A percentile compares a stretch with the other conserved stretches of the same genome.
These are phyloP conservation scores for Chelonus formosanus DNA, from an alignment of 2,888 invertebrate genomes.

Conservation along the genomic window DNA sequence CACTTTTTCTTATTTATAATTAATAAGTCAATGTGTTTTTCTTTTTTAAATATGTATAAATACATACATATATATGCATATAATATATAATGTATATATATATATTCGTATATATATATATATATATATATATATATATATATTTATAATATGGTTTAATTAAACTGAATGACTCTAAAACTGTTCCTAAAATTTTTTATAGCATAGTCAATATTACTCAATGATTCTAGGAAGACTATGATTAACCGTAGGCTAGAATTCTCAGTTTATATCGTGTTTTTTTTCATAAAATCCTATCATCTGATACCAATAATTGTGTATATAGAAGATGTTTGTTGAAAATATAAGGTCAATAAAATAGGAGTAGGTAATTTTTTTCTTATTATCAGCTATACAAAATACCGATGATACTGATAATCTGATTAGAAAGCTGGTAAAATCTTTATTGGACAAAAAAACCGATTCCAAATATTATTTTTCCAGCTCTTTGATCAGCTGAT, in stretches of 20 bases:
- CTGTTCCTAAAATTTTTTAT: slow-evolving; percentile 37
- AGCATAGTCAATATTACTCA: slow-evolving; percentile 47
- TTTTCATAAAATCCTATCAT: slow-evolving; percentile 1
- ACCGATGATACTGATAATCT: too few species aligned
- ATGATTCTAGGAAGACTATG: slow-evolving; percentile 64
- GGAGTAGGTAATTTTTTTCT: too few species aligned
- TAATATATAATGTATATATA: too few species aligned
- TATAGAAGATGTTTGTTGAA: too few species aligned
- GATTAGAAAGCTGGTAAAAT: too few species aligned
- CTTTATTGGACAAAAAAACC: too few species aligned
- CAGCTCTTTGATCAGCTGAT: too few species aligned
- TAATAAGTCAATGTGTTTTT: slow-evolving; percentile 8
- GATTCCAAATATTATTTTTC: too few species aligned
- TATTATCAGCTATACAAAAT: too few species aligned
- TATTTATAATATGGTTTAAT: neutral
- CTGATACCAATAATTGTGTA: too few species aligned
- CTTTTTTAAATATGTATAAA: slow-evolving; percentile 8
- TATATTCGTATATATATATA: too few species aligned
- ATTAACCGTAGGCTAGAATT: slow-evolving; percentile 63
- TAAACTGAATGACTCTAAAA: slow-evolving; percentile 16
- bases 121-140: neutral
- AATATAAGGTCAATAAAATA: too few species aligned
- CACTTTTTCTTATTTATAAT: slow-evolving; percentile 19
- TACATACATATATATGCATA: neutral
- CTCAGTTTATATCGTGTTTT: slow-evolving; percentile 41